Conservation (phyloP, 2,797 vertebrate genomes). For the Clamator glandarius region DNA sequence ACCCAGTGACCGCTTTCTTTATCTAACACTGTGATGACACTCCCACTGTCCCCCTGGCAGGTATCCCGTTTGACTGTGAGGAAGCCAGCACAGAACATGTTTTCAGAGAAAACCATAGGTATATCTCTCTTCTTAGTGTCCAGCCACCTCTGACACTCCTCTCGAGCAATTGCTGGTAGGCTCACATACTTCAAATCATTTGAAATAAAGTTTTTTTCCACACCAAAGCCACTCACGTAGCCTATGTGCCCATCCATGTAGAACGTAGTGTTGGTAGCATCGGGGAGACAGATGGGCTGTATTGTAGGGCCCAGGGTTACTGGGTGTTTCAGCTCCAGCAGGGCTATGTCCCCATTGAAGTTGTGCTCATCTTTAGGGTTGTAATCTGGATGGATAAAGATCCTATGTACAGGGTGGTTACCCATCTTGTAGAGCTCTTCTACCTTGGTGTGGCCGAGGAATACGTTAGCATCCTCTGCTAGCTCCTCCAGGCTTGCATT, state of each 20-base stretch:
- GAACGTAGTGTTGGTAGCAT: slow-evolving; percentile 38
- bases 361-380: slow-evolving; percentile 41
- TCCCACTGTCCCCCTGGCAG: slow-evolving; percentile 82
- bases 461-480: slow-evolving; percentile 18
- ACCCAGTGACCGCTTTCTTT: slow-evolving; percentile 63
- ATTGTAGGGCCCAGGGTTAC: slow-evolving; percentile 73
- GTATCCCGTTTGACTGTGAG: slow-evolving; percentile 52
- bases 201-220: slow-evolving; percentile 66
- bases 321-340: slow-evolving; percentile 74
- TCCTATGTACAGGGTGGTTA: slow-evolving; percentile 61
- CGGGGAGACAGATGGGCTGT: slow-evolving; percentile 81
- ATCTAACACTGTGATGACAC: slow-evolving; percentile 63
- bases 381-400: slow-evolving; percentile 76
- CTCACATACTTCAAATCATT: slow-evolving; percentile 62
- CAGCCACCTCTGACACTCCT: slow-evolving; percentile 67
- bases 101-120: slow-evolving; percentile 69
- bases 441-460: slow-evolving; percentile 75
- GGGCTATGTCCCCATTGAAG: slow-evolving; percentile 78
- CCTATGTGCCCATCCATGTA: slow-evolving; percentile 63
- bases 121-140: neutral
- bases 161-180: slow-evolving; percentile 56
- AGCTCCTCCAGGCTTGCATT: neutral
- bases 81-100: slow-evolving; percentile 83
- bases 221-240: slow-evolving; percentile 81
- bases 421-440: slow-evolving; percentile 2